These are phyloP conservation scores for Irena cyanogastra DNA, from an alignment of 2,113 vertebrate genomes.

Conservation along the genomic window DNA sequence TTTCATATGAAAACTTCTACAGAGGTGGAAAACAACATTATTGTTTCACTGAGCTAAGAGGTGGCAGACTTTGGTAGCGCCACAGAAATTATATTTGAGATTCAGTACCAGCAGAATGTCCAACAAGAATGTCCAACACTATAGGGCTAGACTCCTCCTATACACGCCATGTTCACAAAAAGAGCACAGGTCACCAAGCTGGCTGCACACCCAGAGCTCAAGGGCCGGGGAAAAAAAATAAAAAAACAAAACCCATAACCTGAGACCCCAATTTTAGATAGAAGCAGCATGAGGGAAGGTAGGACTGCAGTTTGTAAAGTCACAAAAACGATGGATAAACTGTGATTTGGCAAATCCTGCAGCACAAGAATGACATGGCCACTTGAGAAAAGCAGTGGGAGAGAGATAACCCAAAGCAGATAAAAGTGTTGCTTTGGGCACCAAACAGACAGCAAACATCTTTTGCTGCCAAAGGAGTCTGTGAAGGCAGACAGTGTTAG, in stretches of 20 bases:
- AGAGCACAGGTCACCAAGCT: not conserved
- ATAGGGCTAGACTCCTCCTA: not conserved
- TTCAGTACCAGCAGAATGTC: not conserved
- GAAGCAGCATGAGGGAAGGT: not conserved
- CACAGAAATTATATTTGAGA: not conserved
- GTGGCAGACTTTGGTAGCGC: not conserved
- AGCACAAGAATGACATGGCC: not conserved
- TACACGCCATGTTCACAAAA: fast-evolving
- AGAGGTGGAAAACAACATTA: not conserved
- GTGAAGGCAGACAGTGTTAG: not conserved
- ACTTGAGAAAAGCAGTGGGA: not conserved
- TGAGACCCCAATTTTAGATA: not conserved
- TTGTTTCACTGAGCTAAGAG: not conserved
- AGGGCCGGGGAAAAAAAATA: too few species aligned
- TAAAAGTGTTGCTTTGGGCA: not conserved
- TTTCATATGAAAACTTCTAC: not conserved
- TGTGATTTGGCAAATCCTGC: not conserved
- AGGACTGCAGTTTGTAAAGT: not conserved
- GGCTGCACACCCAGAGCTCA: not conserved
- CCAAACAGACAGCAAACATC: not conserved
- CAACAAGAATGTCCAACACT: not conserved
- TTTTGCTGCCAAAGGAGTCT: not conserved
- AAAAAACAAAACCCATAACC: fast-evolving
- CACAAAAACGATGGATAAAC: fast-evolving
- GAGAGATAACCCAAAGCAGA: not conserved